These are phyloP conservation scores for Mesocentrotus franciscanus DNA, from an alignment of 53 echinoderm and acorn worm genomes.

Conservation along the genomic window DNA sequence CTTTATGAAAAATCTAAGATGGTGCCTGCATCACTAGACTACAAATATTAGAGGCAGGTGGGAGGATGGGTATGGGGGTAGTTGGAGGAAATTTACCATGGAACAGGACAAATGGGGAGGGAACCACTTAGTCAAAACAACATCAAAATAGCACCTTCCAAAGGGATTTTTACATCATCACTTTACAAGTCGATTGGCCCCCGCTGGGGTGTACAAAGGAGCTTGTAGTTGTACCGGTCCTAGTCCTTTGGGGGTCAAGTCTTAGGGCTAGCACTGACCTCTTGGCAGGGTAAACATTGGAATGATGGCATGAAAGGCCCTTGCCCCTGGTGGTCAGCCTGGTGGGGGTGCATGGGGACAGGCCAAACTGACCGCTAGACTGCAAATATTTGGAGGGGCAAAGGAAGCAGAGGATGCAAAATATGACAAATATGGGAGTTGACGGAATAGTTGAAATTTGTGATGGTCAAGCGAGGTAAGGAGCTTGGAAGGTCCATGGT, in stretches of 20 bases:
- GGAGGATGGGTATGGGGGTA: background rate
- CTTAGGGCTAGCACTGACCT: slow-evolving; percentile 51
- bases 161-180: slow-evolving; percentile 55
- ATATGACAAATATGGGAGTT: slow-evolving; percentile 34
- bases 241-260: slow-evolving; percentile 33
- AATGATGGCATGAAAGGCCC: background rate
- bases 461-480: background rate
- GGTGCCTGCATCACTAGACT: background rate
- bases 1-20: background rate
- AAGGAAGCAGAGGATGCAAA: slow-evolving; percentile 22
- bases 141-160: slow-evolving; percentile 56
- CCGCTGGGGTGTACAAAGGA: slow-evolving; percentile 48
- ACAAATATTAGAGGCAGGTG: background rate
- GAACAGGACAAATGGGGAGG: background rate
- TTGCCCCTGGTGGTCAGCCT: slow-evolving; percentile 34
- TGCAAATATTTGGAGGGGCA: slow-evolving; percentile 43
- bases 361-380: slow-evolving; percentile 13
- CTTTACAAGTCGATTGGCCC: slow-evolving; percentile 39
- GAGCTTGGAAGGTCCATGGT: background rate
- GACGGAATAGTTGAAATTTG: slow-evolving; percentile 12
- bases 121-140: slow-evolving; percentile 43
- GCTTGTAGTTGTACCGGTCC: background rate
- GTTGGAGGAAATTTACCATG: background rate
- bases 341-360: slow-evolving; percentile 26
- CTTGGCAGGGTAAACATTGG: slow-evolving; percentile 41